Evolutionary conservation across 37 sponge, comb jelly and placozoan species (phyloP), one percentile per base, ranked within the genome.

Genomic region (Ianthella basta): DNA sequence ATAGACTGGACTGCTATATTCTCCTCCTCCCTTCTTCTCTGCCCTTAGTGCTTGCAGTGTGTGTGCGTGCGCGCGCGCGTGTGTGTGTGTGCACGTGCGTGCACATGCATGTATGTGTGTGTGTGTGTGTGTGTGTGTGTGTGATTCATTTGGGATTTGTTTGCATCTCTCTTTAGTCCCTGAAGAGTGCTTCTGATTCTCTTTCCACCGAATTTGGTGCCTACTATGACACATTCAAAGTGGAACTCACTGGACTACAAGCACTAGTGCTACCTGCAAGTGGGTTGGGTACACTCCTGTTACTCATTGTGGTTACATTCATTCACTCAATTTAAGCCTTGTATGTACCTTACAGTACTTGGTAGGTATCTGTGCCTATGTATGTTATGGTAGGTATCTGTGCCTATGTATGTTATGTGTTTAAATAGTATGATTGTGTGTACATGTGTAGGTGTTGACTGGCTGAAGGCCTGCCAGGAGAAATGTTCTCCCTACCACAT

Each of bases 221-320:
- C 8, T 89, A 40, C 60, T 92, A 93, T 80, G 93, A 93, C 57
- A 87, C 83, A 29, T 93, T 93, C 55, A 56, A 61, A 27, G 35
- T 93, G 33, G 68, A 89, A 63, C 87, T 93, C 59, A 74, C 59
- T 3, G 90, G 83, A 2, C 80, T 93, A 68, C 93, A 93, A 72
- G 93, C 89, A 6, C 74, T 93, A 59, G 85, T 87, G 10, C 87
- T 90, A 3, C 80, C 70, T 40, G 85, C 90, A 87, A 87, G 93
- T 93, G 15, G 0, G 85, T 61, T 40, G 33, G 38, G 56, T 69
- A 63, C 19, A 18, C 35, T 19, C n/a, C n/a, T n/a, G n/a, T n/a
- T 44, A 44, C 50, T 44, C 50, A 44, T 10, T 44, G 50, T 8
- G n/a, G n/a, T n/a, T n/a, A n/a, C 50, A 44, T 44, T 44, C 6